Evolutionary conservation across 2,888 invertebrate genomes (phyloP), one percentile per base, ranked within the genome.

Genomic region (Myathropa florea): DNA sequence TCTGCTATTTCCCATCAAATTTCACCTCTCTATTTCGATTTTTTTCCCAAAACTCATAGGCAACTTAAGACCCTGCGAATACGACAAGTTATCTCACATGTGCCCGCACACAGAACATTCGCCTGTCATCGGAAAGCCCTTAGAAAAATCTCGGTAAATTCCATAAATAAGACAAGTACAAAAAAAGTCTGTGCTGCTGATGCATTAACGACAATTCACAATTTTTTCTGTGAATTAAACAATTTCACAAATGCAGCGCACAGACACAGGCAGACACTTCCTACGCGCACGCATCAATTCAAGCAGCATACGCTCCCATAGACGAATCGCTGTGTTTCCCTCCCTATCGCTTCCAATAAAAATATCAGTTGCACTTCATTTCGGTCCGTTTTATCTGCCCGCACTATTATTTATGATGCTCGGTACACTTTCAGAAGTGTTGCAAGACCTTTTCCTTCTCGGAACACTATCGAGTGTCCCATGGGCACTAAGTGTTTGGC

Each of bases 381-480:
- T 72, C 68, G 71, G 64, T 23, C 65, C 81, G 57, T 77, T 85
- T 85, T 73, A 81, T 85, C 81, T 82, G 64, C 77, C 80, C 85
- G 85, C 81, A 77, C 72, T 73, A 78, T 85, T 82, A 78, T 85
- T 85, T 85, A 85, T 55, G 85, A 85, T 82, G 28, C 36, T 72
- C 67, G 70, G 39, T 78, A 39, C 21, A 78, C 57, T 71, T 78
- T 78, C 57, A 28, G 30, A 79, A 79, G 72, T 72, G 57, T 61
- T 72, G 72, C 65, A 67, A 61, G 72, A 80, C 80, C 72, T 73
- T 67, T 67, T 55, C 65, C 21, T 80, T 80, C 85, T 68, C 39
- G 59, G 85, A 82, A 85, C 53, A 73, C 21, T 33, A 57, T 79
- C 72, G 60, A 73, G 53, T 85, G 65, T 85, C 84, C 68, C 80